phyloP scores from a whole-genome alignment of 2,113 vertebrate species.

The Percopsis transmontana region DNA sequence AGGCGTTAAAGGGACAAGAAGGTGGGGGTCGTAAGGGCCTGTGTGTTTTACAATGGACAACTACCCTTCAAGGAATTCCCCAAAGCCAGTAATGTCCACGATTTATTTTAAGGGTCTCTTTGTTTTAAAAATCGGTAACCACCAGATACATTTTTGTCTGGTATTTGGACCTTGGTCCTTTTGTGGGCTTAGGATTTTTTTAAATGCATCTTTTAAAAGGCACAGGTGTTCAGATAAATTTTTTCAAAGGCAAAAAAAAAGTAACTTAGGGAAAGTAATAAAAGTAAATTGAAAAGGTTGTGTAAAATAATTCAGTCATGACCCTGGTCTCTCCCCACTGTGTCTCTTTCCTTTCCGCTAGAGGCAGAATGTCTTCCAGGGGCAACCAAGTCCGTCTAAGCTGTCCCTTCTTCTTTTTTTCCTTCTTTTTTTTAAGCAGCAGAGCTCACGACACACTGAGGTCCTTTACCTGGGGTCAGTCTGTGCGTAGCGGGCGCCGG shows the following conservation, averaged over 20 bases:
- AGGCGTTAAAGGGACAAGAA: conserved; percentile 29
- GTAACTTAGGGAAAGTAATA: conserved; percentile 31
- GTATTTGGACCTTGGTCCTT: too few species aligned
- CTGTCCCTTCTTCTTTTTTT: too few species aligned
- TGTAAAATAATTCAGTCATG: conserved; percentile 53
- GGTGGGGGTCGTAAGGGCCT: conserved; percentile 20
- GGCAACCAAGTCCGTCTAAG: conserved; percentile 65
- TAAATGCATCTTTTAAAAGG: too few species aligned
- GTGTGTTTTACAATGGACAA: conserved; percentile 33
- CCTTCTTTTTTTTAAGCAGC: conserved; percentile 44
- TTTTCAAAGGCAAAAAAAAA: conserved; percentile 38
- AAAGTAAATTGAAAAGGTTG: conserved; percentile 44
- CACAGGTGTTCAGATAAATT: too few species aligned
- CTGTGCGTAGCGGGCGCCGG: conserved; percentile 16
- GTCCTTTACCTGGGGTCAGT: conserved; percentile 30
- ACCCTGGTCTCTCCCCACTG: background rate
- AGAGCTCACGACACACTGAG: conserved; percentile 7
- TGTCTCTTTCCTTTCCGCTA: conserved; percentile 39
- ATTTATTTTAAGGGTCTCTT: conserved; percentile 15
- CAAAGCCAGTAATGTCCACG: conserved; percentile 12
- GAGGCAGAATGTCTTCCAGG: conserved; percentile 53
- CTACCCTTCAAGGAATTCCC: conserved; percentile 10
- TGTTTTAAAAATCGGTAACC: conserved; percentile 14
- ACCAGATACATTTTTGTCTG: background rate
- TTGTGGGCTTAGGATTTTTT: too few species aligned